Base-by-base conservation (phyloP, 2,888 invertebrate species). In the Drosophila acutilabella region DNA sequence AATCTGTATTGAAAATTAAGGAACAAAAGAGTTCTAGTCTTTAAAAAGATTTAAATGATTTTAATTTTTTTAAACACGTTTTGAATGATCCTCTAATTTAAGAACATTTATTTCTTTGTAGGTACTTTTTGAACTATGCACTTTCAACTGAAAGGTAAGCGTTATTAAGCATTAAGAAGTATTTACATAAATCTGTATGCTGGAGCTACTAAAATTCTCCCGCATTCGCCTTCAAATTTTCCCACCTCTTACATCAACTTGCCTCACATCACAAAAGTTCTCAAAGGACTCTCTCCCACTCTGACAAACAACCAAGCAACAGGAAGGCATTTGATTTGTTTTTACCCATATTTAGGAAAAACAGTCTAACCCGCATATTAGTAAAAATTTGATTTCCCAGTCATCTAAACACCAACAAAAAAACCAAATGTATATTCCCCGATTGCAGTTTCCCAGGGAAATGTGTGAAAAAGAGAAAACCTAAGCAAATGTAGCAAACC, bases 291-390 rank as follows among this genome's bases (percentile, higher is more conserved):
- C 53, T 41, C 52, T 45, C 45, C 52, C 52, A 52, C 61, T 47
- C 23, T 36, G 16, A 4, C 20, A 45, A 51, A 60, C 23, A 38
- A 41, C 10, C 45, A 30, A 50, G 58, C 51, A 67, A 50, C 33
- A 51, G 47, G 61, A 62, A 72, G 73, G 68, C 58, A 40, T 30
- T 60, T 14, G 36, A 51, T 71, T 64, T 71, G 66, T 58, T 64
- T 73, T 73, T 58, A 57, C 67, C 77, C 71, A 65, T 45, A 41
- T 68, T 53, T 64, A 42, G 71, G 71, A 47, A 71, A 74, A 74
- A 72, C 74, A 77, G 60, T 41, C 52, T 26, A 56, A 69, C 87
- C 87, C 87, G 80, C 82, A 82, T 78, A 57, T 23, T 58, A 20
- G 42, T 18, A 45, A 58, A 30, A 51, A 13, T 36, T 40, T 68